These are phyloP conservation scores for Daktulosphaira vitifoliae DNA, from an alignment of 1,140 invertebrate species.

Conservation along the genomic window DNA sequence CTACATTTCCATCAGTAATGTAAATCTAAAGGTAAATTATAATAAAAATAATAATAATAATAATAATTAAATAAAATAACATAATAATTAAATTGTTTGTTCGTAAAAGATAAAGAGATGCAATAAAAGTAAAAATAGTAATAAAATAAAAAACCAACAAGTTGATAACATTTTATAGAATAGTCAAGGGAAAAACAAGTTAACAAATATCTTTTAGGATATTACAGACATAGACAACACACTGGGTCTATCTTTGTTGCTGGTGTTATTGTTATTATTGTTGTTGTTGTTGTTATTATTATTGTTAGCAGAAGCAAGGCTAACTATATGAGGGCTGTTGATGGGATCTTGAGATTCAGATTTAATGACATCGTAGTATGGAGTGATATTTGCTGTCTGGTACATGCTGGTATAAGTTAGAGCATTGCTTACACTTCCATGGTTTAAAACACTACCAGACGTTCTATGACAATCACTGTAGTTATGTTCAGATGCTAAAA, in stretches of 20 bases:
- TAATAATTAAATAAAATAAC: constrained; percentile 8
- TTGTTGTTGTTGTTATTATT: constrained; percentile 35
- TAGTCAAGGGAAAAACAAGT: constrained; percentile 10
- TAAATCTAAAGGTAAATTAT: constrained; percentile 16
- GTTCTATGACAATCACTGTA: constrained; percentile 23
- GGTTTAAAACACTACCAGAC: constrained; percentile 16
- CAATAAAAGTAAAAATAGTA: constrained; percentile 3
- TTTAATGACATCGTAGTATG: constrained; percentile 33
- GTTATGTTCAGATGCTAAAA: constrained; percentile 25
- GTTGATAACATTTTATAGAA: constrained; percentile 21
- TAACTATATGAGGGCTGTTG: constrained; percentile 35
- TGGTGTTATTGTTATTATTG: constrained; percentile 16
- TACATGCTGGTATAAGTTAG: constrained; percentile 22
- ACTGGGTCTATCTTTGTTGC: constrained; percentile 36
- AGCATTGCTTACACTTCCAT: neutral
- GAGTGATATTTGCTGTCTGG: constrained; percentile 2
- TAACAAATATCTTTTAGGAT: constrained; percentile 5
- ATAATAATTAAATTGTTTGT: constrained; percentile 20
- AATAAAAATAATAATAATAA: constrained; percentile 21
- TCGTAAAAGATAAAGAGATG: constrained; percentile 20
- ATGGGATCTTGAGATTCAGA: constrained; percentile 2
- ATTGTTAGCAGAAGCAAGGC: constrained; percentile 31
- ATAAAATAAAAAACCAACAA: constrained; percentile 27
- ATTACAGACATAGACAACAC: constrained; percentile 34
- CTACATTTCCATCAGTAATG: constrained; percentile 29